These are phyloP conservation scores for Geotrypetes seraphini DNA, from an alignment of 2,797 vertebrate genomes.

Conservation along the genomic window DNA sequence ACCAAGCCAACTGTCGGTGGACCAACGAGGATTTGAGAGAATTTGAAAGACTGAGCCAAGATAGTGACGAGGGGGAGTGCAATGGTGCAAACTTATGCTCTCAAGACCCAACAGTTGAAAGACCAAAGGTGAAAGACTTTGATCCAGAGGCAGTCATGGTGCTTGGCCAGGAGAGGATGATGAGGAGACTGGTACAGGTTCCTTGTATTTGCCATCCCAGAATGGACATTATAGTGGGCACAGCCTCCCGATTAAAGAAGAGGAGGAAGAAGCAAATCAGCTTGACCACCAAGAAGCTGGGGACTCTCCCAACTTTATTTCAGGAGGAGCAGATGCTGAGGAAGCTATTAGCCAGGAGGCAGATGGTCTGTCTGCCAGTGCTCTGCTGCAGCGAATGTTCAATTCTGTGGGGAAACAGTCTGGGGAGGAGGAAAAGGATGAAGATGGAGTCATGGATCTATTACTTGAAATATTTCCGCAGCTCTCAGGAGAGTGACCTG, in stretches of 20 bases:
- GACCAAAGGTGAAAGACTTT: conserved; percentile 46
- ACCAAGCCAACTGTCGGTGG: conserved; percentile 61
- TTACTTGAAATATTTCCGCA: conserved; percentile 98
- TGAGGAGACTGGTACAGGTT: conserved; percentile 45
- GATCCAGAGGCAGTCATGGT: conserved; percentile 47
- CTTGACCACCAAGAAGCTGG: conserved; percentile 44
- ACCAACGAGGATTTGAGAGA: conserved; percentile 53
- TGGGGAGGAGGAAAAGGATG: conserved; percentile 61
- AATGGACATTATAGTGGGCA: conserved; percentile 81
- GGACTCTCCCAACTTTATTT: conserved; percentile 40
- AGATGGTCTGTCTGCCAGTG: conserved; percentile 77
- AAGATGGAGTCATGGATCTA: conserved; percentile 88
- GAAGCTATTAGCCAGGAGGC: conserved; percentile 34
- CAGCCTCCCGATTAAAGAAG: conserved; percentile 50
- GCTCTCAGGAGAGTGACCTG: conserved; percentile 71
- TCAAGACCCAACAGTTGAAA: conserved; percentile 38
- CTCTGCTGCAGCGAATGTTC: conserved; percentile 91
- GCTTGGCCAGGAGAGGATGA: conserved; percentile 58
- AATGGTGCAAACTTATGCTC: conserved; percentile 54
- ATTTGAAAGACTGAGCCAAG: conserved; percentile 44
- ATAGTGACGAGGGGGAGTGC: conserved; percentile 66
- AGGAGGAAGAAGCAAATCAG: conserved; percentile 42
- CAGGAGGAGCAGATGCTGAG: conserved; percentile 31
- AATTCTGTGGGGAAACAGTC: conserved; percentile 80
- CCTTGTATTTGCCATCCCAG: conserved; percentile 71